A percentile compares a stretch with the other conserved stretches of the same genome.
Evolutionary conservation across 2,888 invertebrate genomes (phyloP).

Genomic region (Pristionchus mayeri): DNA sequence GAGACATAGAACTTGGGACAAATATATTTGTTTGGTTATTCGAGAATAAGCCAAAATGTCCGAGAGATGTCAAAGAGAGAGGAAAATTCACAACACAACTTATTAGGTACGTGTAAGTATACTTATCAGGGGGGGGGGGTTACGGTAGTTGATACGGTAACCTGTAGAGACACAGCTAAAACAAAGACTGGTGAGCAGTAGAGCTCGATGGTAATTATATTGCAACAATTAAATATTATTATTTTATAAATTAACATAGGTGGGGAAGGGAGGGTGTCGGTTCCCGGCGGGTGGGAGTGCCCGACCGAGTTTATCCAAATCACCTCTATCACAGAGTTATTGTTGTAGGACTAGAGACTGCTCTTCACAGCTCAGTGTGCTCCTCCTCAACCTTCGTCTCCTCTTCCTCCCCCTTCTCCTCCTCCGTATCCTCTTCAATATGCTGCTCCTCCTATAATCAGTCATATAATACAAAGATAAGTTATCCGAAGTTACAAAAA

Average conservation of each 20-base stretch:
- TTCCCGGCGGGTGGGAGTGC: neutral
- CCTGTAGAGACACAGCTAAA: conserved; percentile 31
- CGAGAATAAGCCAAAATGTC: conserved; percentile 18
- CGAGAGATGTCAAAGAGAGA: neutral
- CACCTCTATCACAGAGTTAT: conserved; percentile 47
- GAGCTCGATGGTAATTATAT: conserved; percentile 21
- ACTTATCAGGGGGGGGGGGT: conserved; percentile 6
- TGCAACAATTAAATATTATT: conserved; percentile 20
- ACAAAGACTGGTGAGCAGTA: neutral
- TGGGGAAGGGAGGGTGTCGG: conserved; percentile 22
- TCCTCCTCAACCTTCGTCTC: conserved; percentile 72
- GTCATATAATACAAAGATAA: neutral
- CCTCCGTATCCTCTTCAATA: conserved; percentile 81
- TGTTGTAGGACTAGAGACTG: neutral
- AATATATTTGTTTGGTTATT: conserved; percentile 35
- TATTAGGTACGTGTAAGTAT: neutral
- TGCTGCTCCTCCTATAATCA: conserved; percentile 77
- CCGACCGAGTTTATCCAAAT: conserved; percentile 17
- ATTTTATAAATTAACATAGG: conserved; percentile 27
- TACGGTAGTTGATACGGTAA: conserved; percentile 20
- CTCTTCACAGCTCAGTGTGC: conserved; percentile 70
- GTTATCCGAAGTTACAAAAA: neutral
- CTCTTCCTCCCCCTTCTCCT: conserved; percentile 76
- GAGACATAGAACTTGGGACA: neutral
- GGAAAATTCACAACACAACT: conserved; percentile 20